Percentiles rank a stretch among this genome's conserved stretches.
phyloP scores from a whole-genome alignment of 2,888 invertebrate species.

The Lucinisca nassula region DNA sequence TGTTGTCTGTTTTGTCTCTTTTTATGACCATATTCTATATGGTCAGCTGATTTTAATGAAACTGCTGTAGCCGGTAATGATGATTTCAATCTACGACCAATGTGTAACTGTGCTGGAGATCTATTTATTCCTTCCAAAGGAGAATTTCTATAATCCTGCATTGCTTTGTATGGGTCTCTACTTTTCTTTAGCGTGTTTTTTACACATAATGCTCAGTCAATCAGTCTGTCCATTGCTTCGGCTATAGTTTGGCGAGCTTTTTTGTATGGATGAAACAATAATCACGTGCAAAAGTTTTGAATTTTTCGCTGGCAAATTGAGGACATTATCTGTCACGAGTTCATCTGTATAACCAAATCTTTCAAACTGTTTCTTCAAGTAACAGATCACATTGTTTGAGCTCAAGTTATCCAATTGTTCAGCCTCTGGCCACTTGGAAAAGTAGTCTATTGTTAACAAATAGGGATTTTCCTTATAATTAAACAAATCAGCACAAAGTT shows the following conservation, averaged over 20 bases:
- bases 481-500: conserved; percentile 62
- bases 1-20: conserved; percentile 13
- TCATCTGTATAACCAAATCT: conserved; percentile 30
- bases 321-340: conserved; percentile 49
- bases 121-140: conserved; percentile 14
- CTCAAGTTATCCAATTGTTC: conserved; percentile 40
- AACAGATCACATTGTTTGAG: conserved; percentile 19
- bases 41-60: conserved; percentile 26
- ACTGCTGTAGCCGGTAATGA: conserved; percentile 25
- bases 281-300: conserved; percentile 22
- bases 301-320: conserved; percentile 32
- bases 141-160: conserved; percentile 48
- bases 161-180: conserved; percentile 43
- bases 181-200: conserved; percentile 49
- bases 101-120: conserved; percentile 30
- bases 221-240: conserved; percentile 47
- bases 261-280: conserved; percentile 40
- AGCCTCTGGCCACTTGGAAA: conserved; percentile 57
- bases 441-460: conserved; percentile 56
- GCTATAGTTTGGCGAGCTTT: conserved; percentile 12
- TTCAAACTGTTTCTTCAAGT: conserved; percentile 51
- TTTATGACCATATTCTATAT: background rate
- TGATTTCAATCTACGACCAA: conserved; percentile 30
- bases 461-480: conserved; percentile 48
- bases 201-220: conserved; percentile 45